Evolutionary conservation across 1,140 invertebrate genomes (phyloP), one percentile per base, ranked within the genome.

Genomic region (Pomacea maculata): DNA sequence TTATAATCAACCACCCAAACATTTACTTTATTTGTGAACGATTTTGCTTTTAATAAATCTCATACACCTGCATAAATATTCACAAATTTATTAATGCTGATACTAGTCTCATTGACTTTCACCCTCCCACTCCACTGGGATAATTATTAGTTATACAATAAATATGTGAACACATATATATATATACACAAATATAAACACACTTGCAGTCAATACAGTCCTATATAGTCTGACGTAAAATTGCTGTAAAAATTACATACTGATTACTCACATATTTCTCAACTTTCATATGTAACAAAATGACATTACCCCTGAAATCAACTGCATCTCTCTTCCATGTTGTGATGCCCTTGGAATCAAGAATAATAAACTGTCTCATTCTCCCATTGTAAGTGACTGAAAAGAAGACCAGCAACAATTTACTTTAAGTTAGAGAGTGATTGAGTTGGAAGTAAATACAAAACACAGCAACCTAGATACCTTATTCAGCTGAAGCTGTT

Each of bases 291-390:
- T 25, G 8, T 7, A 25, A 19, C 1, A 21, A 19, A 10, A 73
- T 45, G 29, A 68, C 55, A n/a, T 67, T 82, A 89, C 88, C 87
- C 85, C 84, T 84, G 17, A 71, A 72, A 57, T 84, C 83, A 9
- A 87, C 84, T 15, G 83, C 74, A 79, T 90, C 87, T 80, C 87
- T 78, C 72, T 88, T 90, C 89, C 90, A 91, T 25, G 86, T 86
- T 64, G 86, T 88, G 17, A 90, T 86, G 61, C 89, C 90, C 75
- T 89, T 90, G 10, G 85, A 80, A 82, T 91, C 90, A 8, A 91
- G 78, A 25, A 91, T 86, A 12, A 91, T 80, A 87, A 90, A 91
- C 83, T 88, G 84, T 75, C 88, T 83, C 85, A 88, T 88, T 78
- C 88, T 82, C 21, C 85, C 86, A 85, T 90, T 90, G 81, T 90